These are phyloP conservation scores for Fregetta grallaria DNA, from an alignment of 2,113 vertebrate species.

Conservation along the genomic window DNA sequence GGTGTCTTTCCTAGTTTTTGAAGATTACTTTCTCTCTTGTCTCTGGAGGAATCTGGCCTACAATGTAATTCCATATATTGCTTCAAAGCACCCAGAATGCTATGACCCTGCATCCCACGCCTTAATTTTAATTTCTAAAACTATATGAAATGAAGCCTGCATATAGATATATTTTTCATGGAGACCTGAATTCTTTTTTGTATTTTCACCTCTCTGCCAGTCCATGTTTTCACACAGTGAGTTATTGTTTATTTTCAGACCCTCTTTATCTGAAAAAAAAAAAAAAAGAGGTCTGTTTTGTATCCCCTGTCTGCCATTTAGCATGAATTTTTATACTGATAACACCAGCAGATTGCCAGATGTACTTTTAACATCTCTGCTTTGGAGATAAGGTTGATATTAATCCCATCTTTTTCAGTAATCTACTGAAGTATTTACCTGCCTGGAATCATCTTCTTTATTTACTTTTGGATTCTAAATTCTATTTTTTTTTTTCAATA, in stretches of 20 bases:
- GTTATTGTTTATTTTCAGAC: neutral
- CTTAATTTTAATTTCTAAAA: constrained; percentile 14
- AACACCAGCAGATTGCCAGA: neutral
- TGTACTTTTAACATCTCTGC: constrained; percentile 4
- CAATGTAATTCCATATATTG: neutral
- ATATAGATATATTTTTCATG: neutral
- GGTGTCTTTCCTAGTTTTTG: neutral
- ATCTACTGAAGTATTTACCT: constrained; percentile 33
- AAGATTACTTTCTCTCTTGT: neutral
- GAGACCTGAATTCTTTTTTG: neutral
- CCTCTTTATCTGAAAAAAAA: neutral
- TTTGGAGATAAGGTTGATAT: neutral
- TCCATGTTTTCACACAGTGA: neutral
- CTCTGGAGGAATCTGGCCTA: neutral
- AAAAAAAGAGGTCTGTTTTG: neutral
- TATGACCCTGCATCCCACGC: neutral
- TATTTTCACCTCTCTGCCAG: neutral
- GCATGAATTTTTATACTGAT: neutral
- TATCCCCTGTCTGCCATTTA: neutral
- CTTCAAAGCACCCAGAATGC: neutral
- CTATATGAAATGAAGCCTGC: neutral
- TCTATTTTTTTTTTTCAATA: neutral
- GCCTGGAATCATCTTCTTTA: neutral
- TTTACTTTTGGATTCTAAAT: neutral
- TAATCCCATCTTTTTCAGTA: constrained; percentile 7